These are phyloP conservation scores for Strigops habroptila DNA, from an alignment of 2,113 vertebrate species.

Conservation along the genomic window DNA sequence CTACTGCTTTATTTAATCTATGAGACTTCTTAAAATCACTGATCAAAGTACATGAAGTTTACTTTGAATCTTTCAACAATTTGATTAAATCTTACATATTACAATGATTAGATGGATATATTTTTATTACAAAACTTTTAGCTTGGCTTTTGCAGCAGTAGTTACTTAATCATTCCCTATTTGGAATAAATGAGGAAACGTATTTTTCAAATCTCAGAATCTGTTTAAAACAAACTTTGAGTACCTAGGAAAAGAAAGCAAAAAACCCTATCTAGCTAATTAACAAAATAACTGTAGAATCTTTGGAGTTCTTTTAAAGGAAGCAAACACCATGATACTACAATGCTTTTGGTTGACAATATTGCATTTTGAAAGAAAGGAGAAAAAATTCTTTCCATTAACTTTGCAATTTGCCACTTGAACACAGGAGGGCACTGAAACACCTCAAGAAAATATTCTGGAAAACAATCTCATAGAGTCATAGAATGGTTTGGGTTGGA, in stretches of 20 bases:
- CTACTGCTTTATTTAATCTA: background rate
- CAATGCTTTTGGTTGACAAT: fast-evolving
- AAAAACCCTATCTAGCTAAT: background rate
- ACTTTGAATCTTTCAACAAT: background rate
- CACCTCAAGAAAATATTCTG: background rate
- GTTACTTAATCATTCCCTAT: background rate
- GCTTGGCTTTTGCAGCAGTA: background rate
- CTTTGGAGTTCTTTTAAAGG: background rate
- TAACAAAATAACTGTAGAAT: background rate
- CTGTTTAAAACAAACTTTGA: background rate
- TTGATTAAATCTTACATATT: background rate
- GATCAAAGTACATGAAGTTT: background rate
- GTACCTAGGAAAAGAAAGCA: background rate
- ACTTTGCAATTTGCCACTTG: background rate
- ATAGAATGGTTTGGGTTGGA: background rate
- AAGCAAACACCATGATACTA: background rate
- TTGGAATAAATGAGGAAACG: background rate
- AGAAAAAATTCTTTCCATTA: background rate
- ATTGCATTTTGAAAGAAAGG: background rate
- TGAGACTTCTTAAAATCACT: background rate
- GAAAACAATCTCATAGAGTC: background rate
- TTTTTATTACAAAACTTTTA: background rate
- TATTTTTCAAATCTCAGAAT: background rate
- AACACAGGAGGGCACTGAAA: conserved; percentile 60
- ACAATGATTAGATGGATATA: background rate